phyloP scores from a whole-genome alignment of 1,140 invertebrate genomes.

The Thaumetopoea pityocampa region DNA sequence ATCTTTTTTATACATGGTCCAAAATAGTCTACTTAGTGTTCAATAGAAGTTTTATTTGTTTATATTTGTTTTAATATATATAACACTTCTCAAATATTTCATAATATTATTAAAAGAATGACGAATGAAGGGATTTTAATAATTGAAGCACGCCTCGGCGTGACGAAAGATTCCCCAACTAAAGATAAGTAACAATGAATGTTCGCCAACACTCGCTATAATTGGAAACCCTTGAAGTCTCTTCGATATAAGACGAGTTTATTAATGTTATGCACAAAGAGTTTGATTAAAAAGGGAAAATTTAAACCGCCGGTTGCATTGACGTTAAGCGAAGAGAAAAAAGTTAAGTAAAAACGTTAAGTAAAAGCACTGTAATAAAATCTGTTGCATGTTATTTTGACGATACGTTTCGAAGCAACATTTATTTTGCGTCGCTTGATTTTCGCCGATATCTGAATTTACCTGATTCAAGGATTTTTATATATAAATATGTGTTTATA shows the following conservation, averaged over 20 bases:
- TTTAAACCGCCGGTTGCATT: neutral
- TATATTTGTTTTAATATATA: too few relatives aligned
- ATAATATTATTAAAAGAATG: too few relatives aligned
- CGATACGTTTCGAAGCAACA: too few relatives aligned
- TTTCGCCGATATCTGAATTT: too few relatives aligned
- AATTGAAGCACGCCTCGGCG: conserved; percentile 9
- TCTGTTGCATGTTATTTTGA: too few relatives aligned
- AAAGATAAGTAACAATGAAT: conserved; percentile 24
- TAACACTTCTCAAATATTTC: too few relatives aligned
- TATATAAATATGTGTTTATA: too few relatives aligned
- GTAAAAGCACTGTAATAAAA: too few relatives aligned
- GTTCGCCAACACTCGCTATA: conserved; percentile 23
- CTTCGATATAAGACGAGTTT: conserved; percentile 18
- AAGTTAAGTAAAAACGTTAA: too few relatives aligned
- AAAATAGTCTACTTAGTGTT: conserved; percentile 6
- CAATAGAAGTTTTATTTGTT: too few relatives aligned
- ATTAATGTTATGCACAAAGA: conserved; percentile 17
- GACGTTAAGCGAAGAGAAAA: neutral
- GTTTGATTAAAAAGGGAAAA: conserved; percentile 12
- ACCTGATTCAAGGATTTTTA: too few relatives aligned
- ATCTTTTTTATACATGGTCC: conserved; percentile 9
- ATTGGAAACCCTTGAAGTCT: conserved; percentile 18
- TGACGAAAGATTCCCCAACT: conserved; percentile 10
- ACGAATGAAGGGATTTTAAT: conserved; percentile 7
- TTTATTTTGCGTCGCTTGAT: too few relatives aligned